A percentile compares a stretch with the other conserved stretches of the same genome.
Conservation (phyloP, 2,888 invertebrate species). For the Linnaemya tessellans region DNA sequence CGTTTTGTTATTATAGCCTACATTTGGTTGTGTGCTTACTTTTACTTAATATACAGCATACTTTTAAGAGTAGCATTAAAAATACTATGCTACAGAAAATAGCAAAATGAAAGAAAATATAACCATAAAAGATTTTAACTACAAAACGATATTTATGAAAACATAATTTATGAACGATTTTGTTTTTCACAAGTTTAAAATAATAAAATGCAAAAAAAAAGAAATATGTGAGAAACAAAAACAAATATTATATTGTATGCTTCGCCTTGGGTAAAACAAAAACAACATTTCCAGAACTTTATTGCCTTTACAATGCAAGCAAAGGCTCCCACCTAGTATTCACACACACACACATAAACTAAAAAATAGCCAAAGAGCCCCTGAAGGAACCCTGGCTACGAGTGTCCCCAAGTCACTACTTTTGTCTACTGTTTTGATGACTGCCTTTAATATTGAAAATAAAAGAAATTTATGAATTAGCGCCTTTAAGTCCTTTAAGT, state of each 20-base stretch:
- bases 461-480: too few relatives aligned
- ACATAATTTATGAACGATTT: slow-evolving; percentile 40
- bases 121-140: slow-evolving; percentile 36
- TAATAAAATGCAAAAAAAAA: not conserved
- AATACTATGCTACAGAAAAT: slow-evolving; percentile 35
- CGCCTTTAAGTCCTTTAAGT: too few relatives aligned
- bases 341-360: not conserved
- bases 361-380: not conserved
- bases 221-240: not conserved
- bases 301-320: slow-evolving; percentile 3
- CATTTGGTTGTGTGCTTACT: slow-evolving; percentile 18
- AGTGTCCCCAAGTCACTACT: too few relatives aligned
- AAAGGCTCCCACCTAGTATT: not conserved
- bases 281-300: slow-evolving; percentile 2
- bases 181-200: slow-evolving; percentile 23
- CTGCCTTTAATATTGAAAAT: too few relatives aligned
- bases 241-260: not conserved
- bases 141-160: slow-evolving; percentile 51
- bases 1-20: slow-evolving; percentile 42
- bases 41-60: slow-evolving; percentile 49
- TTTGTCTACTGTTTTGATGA: too few relatives aligned
- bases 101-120: not conserved
- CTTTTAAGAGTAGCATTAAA: slow-evolving; percentile 60
- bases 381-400: too few relatives aligned
- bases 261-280: slow-evolving; percentile 9